phyloP scores from a whole-genome alignment of 1,140 invertebrate species.

The Anastrepha ludens region DNA sequence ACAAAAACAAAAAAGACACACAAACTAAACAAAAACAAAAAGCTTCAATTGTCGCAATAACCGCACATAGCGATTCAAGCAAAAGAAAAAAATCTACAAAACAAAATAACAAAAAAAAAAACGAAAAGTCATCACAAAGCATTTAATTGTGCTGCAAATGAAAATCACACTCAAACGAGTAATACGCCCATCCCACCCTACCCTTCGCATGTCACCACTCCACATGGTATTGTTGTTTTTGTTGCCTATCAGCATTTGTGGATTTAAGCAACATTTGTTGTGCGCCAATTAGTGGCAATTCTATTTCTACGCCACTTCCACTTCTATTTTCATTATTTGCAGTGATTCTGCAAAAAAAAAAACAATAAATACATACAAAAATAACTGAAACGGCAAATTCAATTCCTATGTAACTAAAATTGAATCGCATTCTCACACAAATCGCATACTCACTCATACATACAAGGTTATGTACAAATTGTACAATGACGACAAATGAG shows the following conservation, averaged over 20 bases:
- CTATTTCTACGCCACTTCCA: constrained; percentile 15
- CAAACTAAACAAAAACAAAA: background rate
- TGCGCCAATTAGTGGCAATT: constrained; percentile 29
- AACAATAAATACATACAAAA: background rate
- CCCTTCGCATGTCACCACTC: background rate
- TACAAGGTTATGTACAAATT: background rate
- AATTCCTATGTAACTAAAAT: constrained; percentile 38
- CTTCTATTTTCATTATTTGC: constrained; percentile 50
- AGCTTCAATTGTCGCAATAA: constrained; percentile 1
- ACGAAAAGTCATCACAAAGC: constrained; percentile 6
- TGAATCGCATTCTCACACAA: background rate
- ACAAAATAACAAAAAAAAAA: background rate
- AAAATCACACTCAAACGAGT: background rate
- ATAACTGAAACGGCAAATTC: background rate
- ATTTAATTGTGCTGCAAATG: constrained; percentile 28
- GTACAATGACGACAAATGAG: constrained; percentile 31
- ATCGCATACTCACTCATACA: background rate
- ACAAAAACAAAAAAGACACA: background rate
- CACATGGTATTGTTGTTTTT: too few relatives aligned
- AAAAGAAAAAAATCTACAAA: background rate
- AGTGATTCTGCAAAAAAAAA: constrained; percentile 33
- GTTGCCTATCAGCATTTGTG: background rate
- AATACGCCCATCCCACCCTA: background rate
- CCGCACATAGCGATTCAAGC: constrained; percentile 21
- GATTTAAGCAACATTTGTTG: constrained; percentile 3